Base-by-base conservation (phyloP, 1,140 invertebrate genomes). In the Temnothorax longispinosus region DNA sequence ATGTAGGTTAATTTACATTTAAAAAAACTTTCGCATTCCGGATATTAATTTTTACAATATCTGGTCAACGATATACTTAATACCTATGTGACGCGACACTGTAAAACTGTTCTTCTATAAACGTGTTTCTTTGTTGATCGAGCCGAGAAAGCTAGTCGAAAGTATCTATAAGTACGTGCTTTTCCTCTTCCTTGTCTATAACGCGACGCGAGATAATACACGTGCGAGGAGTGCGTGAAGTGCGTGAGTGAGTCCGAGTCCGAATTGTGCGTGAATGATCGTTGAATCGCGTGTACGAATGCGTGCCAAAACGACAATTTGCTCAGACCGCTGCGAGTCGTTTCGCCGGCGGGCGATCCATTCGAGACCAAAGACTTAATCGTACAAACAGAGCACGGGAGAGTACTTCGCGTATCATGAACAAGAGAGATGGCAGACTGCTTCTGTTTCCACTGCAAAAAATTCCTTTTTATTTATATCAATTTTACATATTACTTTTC, bases 361-460 rank as follows among this genome's bases (percentile, higher is more conserved):
- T 94, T 93, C 92, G 94, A 94, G 94, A 95, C 93, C 94, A 95
- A 94, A 94, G 93, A 94, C 94, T 94, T 94, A 94, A 92, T 92
- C 91, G 91, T 93, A 93, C 92, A 91, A 92, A 90, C 92, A 92
- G 91, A 93, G 91, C 91, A 93, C 88, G 85, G 88, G 54, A 89
- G 72, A 85, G 78, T 89, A 86, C 78, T 75, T 78, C 54, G 85
- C 81, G 85, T 69, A 72, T 69, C 47, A 47, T 32, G 27, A 50
- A 60, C 69, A 3, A 47, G 4, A 50, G 7, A 21, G 11, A 13
- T 60, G 67, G 27, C 67, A 82, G 35, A 18, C 15, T 82, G 41
- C 67, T 50, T 60, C 56, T 44, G 64, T 38, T 60, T 60, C 11
- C 8, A 27, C 18, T 32, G n/a, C 5, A 15, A 71, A 15, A 47